Base-by-base conservation (phyloP, 2,888 invertebrate species). In the Octonoba sinensis region DNA sequence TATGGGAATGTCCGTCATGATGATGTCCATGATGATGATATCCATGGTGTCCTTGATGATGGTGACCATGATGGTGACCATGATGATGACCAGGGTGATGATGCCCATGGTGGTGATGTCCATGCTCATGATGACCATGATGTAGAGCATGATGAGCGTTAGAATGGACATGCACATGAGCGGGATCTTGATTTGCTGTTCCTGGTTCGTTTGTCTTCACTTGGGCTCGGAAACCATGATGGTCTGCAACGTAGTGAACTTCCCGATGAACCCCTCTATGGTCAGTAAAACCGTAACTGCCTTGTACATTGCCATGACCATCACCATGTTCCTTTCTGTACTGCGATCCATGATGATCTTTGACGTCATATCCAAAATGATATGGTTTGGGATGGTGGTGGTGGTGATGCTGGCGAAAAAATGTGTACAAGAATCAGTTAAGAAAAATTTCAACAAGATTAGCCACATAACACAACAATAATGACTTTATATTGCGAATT, bases 261-360 rank as follows among this genome's bases (percentile, higher is more conserved):
- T 72, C 60, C 6, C 78, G 57, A 20, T 79, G 72, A 16, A 79
- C 67, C 3, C 78, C 78, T n/a, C 72, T 36, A n/a, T 72, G 60
- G 54, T 79, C 78, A 13, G 78, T 79, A 49, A 79, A 79, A 3
- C 78, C 78, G 15, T 79, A 79, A 47, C 78, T 79, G 24, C 78
- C 78, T 16, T 72, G 66, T 2, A 73, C 78, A n/a, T 79, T 27
- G 0, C 77, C 77, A 15, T 70, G 70, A 13, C 78, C 78, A 24
- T 72, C 67, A 1, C 78, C 78, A 8, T 72, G 72, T 47, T 79
- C 78, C 15, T 79, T 66, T 46, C 78, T 59, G 27, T 79, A 67
- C 27, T 79, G 78, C 2, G 49, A 36, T 3, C 67, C 78, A 46
- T 79, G 72, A 11, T 74, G 62, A 44, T 79, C 78, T 15, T 79